Evolutionary conservation across 1,140 invertebrate species (phyloP).

Genomic region (Oreohelix idahoensis): DNA sequence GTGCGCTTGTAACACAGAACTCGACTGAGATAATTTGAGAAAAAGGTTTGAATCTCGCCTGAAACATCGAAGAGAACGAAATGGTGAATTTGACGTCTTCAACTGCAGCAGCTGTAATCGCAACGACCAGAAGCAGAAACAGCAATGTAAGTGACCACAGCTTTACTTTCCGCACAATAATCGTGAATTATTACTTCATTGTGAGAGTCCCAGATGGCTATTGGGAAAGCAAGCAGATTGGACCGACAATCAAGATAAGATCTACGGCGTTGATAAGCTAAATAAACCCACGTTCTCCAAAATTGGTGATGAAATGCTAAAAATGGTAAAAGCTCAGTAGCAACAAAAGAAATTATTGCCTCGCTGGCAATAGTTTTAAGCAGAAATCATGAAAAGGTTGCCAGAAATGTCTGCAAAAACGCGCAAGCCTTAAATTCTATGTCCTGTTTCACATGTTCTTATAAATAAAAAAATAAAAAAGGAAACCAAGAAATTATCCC

Average conservation of each 20-base stretch:
- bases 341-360: neutral
- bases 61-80: too few species aligned
- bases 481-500: too few species aligned
- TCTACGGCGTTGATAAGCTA: neutral
- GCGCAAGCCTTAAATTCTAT: too few species aligned
- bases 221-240: constrained; percentile 1
- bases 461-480: too few species aligned
- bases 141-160: neutral
- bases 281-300: neutral
- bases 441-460: too few species aligned
- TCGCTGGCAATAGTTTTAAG: too few species aligned
- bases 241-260: constrained; percentile 26
- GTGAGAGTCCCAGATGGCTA: constrained; percentile 11
- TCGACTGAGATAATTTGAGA: too few species aligned
- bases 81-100: too few species aligned
- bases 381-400: too few species aligned
- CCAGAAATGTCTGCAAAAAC: too few species aligned
- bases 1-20: neutral
- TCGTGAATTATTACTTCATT: neutral
- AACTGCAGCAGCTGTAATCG: too few species aligned
- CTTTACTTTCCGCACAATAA: neutral
- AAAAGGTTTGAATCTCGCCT: too few species aligned
- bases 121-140: neutral
- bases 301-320: neutral
- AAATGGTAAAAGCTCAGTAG: neutral